Evolutionary conservation across 1,140 invertebrate genomes (phyloP).

Genomic region (Drosophila orena): DNA sequence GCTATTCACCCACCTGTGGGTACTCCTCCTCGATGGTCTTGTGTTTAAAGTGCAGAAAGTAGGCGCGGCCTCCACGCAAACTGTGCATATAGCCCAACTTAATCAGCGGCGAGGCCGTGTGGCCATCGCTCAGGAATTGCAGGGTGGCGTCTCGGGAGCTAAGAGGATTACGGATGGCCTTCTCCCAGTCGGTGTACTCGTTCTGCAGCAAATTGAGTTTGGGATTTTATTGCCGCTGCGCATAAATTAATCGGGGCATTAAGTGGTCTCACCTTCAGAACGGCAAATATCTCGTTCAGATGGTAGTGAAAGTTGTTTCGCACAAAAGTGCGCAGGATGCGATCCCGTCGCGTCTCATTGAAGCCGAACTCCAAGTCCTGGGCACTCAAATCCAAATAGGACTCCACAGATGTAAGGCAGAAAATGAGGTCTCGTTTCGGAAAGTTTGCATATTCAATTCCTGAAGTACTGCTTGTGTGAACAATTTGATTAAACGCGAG

Average conservation of each 20-base stretch:
- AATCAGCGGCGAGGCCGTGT: conserved; percentile 93
- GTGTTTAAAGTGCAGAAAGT: conserved; percentile 95
- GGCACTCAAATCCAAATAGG: conserved; percentile 91
- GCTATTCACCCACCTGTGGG: conserved; percentile 87
- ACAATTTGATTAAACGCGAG: conserved; percentile 16
- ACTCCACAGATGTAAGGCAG: conserved; percentile 90
- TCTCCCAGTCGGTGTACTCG: conserved; percentile 97
- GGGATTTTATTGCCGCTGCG: not conserved
- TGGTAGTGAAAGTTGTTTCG: conserved; percentile 95
- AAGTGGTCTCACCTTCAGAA: conserved; percentile 87
- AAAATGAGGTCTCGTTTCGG: conserved; percentile 92
- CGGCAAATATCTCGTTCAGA: conserved; percentile 95
- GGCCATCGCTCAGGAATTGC: conserved; percentile 93
- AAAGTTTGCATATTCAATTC: conserved; percentile 93
- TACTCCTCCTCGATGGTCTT: conserved; percentile 90
- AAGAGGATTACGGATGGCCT: conserved; percentile 90
- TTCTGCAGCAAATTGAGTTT: conserved; percentile 85
- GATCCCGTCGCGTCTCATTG: conserved; percentile 92
- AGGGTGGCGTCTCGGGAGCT: conserved; percentile 91
- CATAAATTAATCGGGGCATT: not conserved
- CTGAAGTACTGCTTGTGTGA: conserved; percentile 87
- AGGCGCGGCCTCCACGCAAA: conserved; percentile 90
- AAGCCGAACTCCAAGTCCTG: conserved; percentile 93
- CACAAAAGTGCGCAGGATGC: conserved; percentile 94
- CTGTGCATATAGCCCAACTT: conserved; percentile 93